Conservation (phyloP, 2,888 invertebrate species). For the Troilus luridus region DNA sequence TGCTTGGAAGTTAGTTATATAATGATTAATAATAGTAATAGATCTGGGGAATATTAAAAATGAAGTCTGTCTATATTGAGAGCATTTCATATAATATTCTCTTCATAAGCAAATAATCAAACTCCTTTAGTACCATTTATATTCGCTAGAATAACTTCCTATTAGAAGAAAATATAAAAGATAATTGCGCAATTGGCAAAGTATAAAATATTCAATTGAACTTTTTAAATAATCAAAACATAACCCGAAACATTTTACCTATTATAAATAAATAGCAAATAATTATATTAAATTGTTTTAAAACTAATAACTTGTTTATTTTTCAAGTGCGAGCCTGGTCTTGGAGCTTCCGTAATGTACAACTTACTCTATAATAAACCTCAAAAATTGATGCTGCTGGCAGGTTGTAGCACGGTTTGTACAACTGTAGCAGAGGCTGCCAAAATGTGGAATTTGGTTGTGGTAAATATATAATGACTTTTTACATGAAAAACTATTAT, state of each 20-base stretch:
- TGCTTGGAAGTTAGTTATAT: neutral
- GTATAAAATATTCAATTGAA: neutral
- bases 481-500: neutral
- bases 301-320: constrained; percentile 66
- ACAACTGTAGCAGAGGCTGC: constrained; percentile 99
- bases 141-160: neutral
- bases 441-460: constrained; percentile 99
- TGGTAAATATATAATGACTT: constrained; percentile 79
- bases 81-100: neutral
- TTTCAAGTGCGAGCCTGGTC: constrained; percentile 95
- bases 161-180: neutral
- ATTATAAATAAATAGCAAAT: no score
- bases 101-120: neutral
- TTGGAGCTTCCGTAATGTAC: constrained; percentile 98
- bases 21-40: neutral
- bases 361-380: constrained; percentile 96
- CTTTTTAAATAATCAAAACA: neutral
- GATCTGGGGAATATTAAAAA: neutral
- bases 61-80: neutral
- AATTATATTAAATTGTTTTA: constrained; percentile 70
- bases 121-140: neutral
- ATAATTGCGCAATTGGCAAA: neutral
- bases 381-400: constrained; percentile 92
- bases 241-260: no score
- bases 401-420: constrained; percentile 98